A percentile compares a stretch with the other conserved stretches of the same genome.
phyloP scores from a whole-genome alignment of 2,888 invertebrate species.

The Malthinus seriepunctatus region DNA sequence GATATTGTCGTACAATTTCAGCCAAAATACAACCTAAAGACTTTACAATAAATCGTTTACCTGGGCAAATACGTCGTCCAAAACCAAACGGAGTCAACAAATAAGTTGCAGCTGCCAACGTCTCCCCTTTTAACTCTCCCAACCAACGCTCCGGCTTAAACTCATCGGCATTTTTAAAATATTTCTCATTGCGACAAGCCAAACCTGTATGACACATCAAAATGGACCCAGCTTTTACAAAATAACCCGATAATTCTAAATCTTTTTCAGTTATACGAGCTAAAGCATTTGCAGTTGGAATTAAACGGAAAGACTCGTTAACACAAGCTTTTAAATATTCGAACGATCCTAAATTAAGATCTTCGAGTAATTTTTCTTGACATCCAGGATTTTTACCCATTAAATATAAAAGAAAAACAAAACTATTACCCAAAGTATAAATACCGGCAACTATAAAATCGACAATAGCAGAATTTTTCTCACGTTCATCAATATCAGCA shows the following conservation, averaged over 20 bases:
- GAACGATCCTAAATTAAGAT: slow-evolving; percentile 61
- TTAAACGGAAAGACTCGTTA: slow-evolving; percentile 72
- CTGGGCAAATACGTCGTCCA: slow-evolving; percentile 82
- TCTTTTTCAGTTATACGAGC: slow-evolving; percentile 77
- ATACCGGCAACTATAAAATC: slow-evolving; percentile 83
- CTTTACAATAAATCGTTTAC: slow-evolving; percentile 81
- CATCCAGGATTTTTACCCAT: slow-evolving; percentile 70
- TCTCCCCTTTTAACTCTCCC: slow-evolving; percentile 46
- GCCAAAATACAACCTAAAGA: slow-evolving; percentile 74
- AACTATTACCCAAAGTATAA: slow-evolving; percentile 83
- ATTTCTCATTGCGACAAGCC: slow-evolving; percentile 75
- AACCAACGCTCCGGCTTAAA: slow-evolving; percentile 83
- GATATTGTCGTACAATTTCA: slow-evolving; percentile 67
- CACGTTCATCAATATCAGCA: slow-evolving; percentile 73
- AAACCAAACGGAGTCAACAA: slow-evolving; percentile 80
- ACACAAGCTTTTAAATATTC: slow-evolving; percentile 79
- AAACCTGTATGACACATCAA: slow-evolving; percentile 81
- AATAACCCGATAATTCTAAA: slow-evolving; percentile 66
- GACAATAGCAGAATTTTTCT: slow-evolving; percentile 83
- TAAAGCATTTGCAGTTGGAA: slow-evolving; percentile 79
- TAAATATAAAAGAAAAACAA: slow-evolving; percentile 76
- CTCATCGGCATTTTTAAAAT: slow-evolving; percentile 71
- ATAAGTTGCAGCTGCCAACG: slow-evolving; percentile 59
- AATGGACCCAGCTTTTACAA: slow-evolving; percentile 74
- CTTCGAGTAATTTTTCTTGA: slow-evolving; percentile 66